Evolutionary conservation across 1,140 invertebrate species (phyloP).

Genomic region (Pachypsylla venusta): DNA sequence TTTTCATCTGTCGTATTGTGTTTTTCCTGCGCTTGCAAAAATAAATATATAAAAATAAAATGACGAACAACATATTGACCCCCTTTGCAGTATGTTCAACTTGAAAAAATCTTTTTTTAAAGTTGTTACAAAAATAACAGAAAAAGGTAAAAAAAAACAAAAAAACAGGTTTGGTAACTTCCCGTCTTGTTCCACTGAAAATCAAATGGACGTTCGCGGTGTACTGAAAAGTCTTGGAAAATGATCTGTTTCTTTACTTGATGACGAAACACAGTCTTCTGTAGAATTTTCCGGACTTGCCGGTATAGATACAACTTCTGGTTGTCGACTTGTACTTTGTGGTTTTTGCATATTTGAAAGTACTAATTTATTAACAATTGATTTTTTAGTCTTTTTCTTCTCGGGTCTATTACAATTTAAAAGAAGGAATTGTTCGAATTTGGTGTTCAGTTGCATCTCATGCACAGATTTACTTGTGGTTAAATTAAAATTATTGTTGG

Average conservation of each 20-base stretch:
- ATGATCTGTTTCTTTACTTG: not conserved
- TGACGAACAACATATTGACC: no score
- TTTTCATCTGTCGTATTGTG: no score
- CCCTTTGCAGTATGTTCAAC: no score
- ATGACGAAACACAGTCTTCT: not conserved
- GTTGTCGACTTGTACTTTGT: not conserved
- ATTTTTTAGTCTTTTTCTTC: not conserved
- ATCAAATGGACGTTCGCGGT: not conserved
- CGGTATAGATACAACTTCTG: not conserved
- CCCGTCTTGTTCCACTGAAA: no score
- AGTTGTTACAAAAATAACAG: no score
- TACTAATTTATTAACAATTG: not conserved
- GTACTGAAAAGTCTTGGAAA: not conserved
- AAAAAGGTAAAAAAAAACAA: no score
- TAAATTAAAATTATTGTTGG: not conserved
- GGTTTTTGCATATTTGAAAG: not conserved
- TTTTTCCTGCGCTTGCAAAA: no score
- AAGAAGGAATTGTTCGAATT: not conserved
- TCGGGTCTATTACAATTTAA: not conserved
- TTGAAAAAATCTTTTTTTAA: no score
- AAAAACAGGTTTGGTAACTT: no score
- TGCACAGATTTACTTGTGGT: not conserved
- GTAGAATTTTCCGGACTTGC: not conserved
- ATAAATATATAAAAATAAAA: no score
- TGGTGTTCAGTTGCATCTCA: not conserved